phyloP scores from a whole-genome alignment of 2,797 vertebrate genomes.

The Nyctalus aviator region DNA sequence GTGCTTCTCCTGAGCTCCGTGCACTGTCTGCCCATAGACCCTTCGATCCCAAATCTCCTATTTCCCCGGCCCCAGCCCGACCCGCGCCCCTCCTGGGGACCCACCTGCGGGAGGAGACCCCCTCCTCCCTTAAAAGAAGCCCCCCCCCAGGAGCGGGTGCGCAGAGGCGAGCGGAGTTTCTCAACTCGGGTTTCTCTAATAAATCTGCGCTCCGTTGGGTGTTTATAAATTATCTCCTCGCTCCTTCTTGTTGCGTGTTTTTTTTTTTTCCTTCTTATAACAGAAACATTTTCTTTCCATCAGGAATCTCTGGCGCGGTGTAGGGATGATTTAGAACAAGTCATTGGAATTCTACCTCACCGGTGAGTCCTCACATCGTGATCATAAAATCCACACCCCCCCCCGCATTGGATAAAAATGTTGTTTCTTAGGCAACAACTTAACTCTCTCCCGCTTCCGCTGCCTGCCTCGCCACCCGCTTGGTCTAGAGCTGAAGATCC shows the following conservation, averaged over 20 bases:
- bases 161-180: constrained; percentile 53
- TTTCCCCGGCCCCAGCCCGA: not conserved
- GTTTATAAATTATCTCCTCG: constrained; percentile 87
- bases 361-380: constrained; percentile 77
- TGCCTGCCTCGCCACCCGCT: not conserved
- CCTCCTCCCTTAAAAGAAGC: not conserved
- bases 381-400: constrained; percentile 77
- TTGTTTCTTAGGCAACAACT: constrained; percentile 70
- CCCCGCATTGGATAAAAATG: constrained; percentile 80
- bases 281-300: constrained; percentile 88
- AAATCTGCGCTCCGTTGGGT: constrained; percentile 86
- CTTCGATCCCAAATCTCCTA: not conserved
- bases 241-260: constrained; percentile 62
- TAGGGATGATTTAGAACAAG: constrained; percentile 85
- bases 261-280: constrained; percentile 73
- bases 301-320: constrained; percentile 79
- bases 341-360: constrained; percentile 81
- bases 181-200: constrained; percentile 82
- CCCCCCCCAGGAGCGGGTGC: not conserved
- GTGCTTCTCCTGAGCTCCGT: not conserved
- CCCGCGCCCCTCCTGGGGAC: not conserved
- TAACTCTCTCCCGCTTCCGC: not conserved
- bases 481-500: not conserved
- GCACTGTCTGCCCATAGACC: not conserved
- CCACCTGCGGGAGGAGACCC: not conserved